Conservation (phyloP, 2,113 vertebrate genomes). For the Cyphomyrus discorhynchus region DNA sequence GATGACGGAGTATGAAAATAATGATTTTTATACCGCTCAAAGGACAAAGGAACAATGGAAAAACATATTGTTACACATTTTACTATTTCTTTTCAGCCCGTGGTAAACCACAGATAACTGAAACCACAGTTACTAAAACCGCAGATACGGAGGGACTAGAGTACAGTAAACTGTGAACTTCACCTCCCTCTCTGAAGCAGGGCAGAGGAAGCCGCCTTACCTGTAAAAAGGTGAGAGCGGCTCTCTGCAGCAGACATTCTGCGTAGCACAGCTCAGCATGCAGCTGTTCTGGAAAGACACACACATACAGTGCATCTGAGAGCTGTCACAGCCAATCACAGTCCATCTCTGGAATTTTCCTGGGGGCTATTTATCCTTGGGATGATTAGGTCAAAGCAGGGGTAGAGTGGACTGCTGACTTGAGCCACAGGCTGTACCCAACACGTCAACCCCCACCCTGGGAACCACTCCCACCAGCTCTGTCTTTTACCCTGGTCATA, state of each 20-base stretch:
- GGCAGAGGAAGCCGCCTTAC: constrained; percentile 25
- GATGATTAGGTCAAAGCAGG: background rate
- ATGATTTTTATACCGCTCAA: background rate
- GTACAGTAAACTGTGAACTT: background rate
- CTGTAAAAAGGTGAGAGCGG: constrained; percentile 74
- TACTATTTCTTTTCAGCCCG: background rate
- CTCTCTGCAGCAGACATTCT: constrained; percentile 71
- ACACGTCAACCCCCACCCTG: background rate
- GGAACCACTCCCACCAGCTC: background rate
- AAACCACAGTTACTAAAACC: background rate
- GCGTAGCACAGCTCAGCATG: constrained; percentile 73
- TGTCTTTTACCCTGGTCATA: background rate
- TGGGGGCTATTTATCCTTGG: background rate
- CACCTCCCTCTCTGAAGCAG: background rate
- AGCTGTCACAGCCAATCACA: constrained; percentile 19
- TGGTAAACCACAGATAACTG: background rate
- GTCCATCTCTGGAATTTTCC: background rate
- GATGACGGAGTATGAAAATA: background rate
- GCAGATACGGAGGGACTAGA: background rate
- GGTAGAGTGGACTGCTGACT: background rate
- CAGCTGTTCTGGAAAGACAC: constrained; percentile 59
- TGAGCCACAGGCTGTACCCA: background rate
- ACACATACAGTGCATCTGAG: constrained; percentile 15
- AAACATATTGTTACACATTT: background rate
- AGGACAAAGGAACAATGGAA: background rate